Evolutionary conservation across 2,797 vertebrate species (phyloP).

Genomic region (Emydoidea blandingii): DNA sequence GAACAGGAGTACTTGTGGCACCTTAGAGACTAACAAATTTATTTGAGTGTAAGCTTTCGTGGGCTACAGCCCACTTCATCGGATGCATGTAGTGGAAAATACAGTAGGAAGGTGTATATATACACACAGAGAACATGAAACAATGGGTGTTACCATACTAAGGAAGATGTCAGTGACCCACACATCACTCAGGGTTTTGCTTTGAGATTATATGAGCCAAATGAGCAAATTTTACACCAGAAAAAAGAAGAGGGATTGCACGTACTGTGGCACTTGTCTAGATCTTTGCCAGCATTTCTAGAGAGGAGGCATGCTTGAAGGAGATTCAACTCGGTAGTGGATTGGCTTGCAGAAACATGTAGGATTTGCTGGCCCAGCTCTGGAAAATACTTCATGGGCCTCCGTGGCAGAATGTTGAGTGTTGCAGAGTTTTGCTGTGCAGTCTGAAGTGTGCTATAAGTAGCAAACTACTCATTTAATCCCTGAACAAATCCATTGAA

Average conservation of each 20-base stretch:
- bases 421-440: neutral
- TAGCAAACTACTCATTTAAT: neutral
- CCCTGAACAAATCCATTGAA: neutral
- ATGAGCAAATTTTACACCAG: neutral
- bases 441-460: neutral
- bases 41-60: too few relatives aligned
- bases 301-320: neutral
- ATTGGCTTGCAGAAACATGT: neutral
- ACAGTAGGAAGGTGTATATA: too few relatives aligned
- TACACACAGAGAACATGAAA: too few relatives aligned
- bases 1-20: too few relatives aligned
- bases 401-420: neutral
- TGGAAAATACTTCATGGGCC: neutral
- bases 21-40: too few relatives aligned
- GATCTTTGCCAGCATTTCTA: neutral
- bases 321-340: neutral
- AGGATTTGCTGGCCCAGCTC: neutral
- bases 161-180: neutral
- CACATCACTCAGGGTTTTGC: neutral
- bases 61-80: too few relatives aligned
- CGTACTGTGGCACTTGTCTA: neutral
- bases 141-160: neutral
- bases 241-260: neutral
- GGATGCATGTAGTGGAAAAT: too few relatives aligned
- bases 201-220: constrained; percentile 2